Percentiles rank a stretch among this genome's conserved stretches.
Evolutionary conservation across 2,888 invertebrate species (phyloP).

Genomic region (Melinopterus prodromus): DNA sequence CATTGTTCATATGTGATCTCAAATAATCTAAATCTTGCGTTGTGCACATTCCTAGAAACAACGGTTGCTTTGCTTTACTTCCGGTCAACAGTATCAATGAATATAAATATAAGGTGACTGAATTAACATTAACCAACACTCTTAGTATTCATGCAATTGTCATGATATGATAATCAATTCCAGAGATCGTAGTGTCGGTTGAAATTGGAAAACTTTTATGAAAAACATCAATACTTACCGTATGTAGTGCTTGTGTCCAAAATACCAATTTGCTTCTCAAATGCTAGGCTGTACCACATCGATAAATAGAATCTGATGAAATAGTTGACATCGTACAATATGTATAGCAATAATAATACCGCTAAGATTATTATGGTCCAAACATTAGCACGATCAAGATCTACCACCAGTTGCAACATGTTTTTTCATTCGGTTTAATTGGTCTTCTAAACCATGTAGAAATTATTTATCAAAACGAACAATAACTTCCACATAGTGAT

Average conservation of each 20-base stretch:
- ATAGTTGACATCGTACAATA: conserved; percentile 83
- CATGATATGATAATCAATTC: background rate
- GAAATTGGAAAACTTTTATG: background rate
- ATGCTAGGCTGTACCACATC: conserved; percentile 69
- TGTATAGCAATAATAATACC: conserved; percentile 64
- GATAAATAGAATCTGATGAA: conserved; percentile 76
- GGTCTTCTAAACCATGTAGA: no score
- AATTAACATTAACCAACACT: conserved; percentile 11
- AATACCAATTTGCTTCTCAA: conserved; percentile 72
- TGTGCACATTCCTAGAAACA: conserved; percentile 73
- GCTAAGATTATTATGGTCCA: conserved; percentile 30
- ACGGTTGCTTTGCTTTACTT: no score
- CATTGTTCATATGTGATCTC: conserved; percentile 91
- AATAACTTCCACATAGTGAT: no score
- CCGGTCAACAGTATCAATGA: no score
- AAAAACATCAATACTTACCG: conserved; percentile 62
- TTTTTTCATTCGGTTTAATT: background rate
- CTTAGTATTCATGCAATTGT: background rate
- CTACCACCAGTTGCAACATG: conserved; percentile 43
- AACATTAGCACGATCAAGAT: conserved; percentile 41
- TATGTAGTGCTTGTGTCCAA: conserved; percentile 75
- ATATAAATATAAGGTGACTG: no score
- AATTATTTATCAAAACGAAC: no score
- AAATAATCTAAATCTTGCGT: conserved; percentile 88
- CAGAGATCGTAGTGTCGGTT: background rate